phyloP scores from a whole-genome alignment of 2,888 invertebrate genomes.

The Drosophila multiciliata region DNA sequence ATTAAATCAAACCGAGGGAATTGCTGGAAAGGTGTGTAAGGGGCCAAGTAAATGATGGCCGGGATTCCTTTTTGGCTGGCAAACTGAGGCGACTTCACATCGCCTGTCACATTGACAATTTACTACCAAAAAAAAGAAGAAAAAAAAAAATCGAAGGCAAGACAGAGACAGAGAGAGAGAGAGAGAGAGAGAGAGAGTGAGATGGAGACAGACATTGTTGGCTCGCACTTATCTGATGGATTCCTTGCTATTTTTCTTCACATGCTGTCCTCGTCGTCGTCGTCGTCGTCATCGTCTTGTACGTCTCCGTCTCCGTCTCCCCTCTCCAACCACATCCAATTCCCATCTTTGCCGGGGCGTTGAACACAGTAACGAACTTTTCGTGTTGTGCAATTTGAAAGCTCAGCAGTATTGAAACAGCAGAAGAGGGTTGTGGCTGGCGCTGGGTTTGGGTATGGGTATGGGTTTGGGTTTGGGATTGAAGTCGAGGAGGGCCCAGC shows the following conservation, averaged over 20 bases:
- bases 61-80: conserved; percentile 49
- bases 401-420: conserved; percentile 70
- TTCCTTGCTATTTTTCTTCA: conserved; percentile 73
- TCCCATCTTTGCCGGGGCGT: conserved; percentile 44
- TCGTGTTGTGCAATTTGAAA: conserved; percentile 70
- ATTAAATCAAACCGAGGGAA: conserved; percentile 80
- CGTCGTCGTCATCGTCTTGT: conserved; percentile 4
- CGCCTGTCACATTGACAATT: conserved; percentile 83
- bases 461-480: conserved; percentile 10
- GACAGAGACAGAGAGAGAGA: conserved; percentile 6
- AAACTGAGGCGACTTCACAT: conserved; percentile 49
- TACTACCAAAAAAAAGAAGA: conserved; percentile 64
- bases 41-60: conserved; percentile 63
- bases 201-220: conserved; percentile 51
- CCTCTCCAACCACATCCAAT: conserved; percentile 7
- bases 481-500: conserved; percentile 17
- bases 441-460: background rate
- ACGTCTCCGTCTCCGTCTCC: background rate
- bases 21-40: conserved; percentile 51
- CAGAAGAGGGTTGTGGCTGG: conserved; percentile 7
- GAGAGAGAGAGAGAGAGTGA: background rate
- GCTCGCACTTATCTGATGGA: conserved; percentile 76
- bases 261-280: conserved; percentile 51
- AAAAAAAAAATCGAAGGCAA: conserved; percentile 29
- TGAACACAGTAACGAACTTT: conserved; percentile 71